Conservation (phyloP, 2,113 vertebrate genomes). For the Nothocercus nigrocapillus region DNA sequence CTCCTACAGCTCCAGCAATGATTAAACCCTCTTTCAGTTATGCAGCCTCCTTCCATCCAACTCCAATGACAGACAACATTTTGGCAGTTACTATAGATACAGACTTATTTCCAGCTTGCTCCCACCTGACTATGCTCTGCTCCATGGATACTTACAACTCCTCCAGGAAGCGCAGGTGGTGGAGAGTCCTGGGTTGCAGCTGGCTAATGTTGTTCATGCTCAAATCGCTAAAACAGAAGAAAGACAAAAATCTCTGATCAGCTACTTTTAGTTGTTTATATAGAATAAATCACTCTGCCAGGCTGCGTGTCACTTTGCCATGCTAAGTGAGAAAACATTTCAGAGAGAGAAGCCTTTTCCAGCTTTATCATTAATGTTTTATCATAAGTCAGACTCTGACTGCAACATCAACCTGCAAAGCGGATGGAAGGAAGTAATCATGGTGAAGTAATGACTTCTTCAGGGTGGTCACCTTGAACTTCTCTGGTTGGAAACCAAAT, state of each 20-base stretch:
- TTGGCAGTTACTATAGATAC: not conserved
- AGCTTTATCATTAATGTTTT: not conserved
- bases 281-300: not conserved
- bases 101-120: not conserved
- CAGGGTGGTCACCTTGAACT: not conserved
- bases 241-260: slow-evolving; percentile 4
- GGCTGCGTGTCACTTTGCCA: not conserved
- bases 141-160: slow-evolving; percentile 87
- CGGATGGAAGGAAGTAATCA: not conserved
- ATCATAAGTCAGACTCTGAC: not conserved
- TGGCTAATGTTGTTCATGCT: slow-evolving; percentile 97
- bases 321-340: not conserved
- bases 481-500: not conserved
- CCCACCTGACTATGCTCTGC: rapidly evolving
- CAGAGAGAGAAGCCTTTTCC: not conserved
- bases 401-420: not conserved
- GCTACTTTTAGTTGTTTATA: not conserved
- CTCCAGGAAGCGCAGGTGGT: slow-evolving; percentile 88
- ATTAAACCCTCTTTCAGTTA: not conserved
- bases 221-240: slow-evolving; percentile 83
- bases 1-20: not conserved
- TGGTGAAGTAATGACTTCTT: not conserved
- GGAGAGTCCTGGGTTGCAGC: slow-evolving; percentile 85
- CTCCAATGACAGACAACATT: not conserved
- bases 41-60: not conserved